Base-by-base conservation (phyloP, 2,113 vertebrate species). In the Ciconia stormi region DNA sequence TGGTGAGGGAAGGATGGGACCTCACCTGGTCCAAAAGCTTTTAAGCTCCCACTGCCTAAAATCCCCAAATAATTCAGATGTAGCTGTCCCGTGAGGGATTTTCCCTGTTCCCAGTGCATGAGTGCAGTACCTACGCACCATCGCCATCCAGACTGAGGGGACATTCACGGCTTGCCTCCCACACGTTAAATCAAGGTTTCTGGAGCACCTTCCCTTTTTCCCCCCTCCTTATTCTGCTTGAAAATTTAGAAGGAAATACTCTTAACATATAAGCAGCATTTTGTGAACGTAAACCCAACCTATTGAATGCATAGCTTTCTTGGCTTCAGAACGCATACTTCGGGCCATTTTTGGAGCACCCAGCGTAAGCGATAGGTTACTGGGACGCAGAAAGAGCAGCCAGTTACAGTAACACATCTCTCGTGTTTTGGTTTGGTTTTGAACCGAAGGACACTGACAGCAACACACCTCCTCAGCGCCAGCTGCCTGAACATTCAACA, bases 121-220 rank as follows among this genome's bases (percentile, higher is more conserved):
- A 70, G 17, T 8, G 26, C 46, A 11, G 25, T 38, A 36, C 12
- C 12, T 56, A 47, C 0, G 0, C 22, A 29, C 49, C 3, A 1
- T 10, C 3, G 1, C 58, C 40, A 42, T 11, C 8, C 0, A 0
- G 29, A 19, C 22, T 18, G 10, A 10, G 59, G 14, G 3, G 4
- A 4, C 7, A 17, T 58, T 76, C 29, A 10, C 5, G 5, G 18
- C 4, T 21, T 36, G 36, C 27, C 6, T 90, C 27, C 44, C 17
- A 40, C 2, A 0, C 4, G 27, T 19, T 32, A 66, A 20, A 34
- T 10, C 47, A 59, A 38, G 13, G 34, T 53, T 44, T 53, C 34
- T 15, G 29, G 5, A 42, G 16, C 17, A 59, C 7, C 40, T 76
- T 34, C 7, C 27, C 11, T 44, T 79, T 52, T 14, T 6, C 14